Base-by-base conservation (phyloP, 1,140 invertebrate genomes). In the Galleria mellonella region DNA sequence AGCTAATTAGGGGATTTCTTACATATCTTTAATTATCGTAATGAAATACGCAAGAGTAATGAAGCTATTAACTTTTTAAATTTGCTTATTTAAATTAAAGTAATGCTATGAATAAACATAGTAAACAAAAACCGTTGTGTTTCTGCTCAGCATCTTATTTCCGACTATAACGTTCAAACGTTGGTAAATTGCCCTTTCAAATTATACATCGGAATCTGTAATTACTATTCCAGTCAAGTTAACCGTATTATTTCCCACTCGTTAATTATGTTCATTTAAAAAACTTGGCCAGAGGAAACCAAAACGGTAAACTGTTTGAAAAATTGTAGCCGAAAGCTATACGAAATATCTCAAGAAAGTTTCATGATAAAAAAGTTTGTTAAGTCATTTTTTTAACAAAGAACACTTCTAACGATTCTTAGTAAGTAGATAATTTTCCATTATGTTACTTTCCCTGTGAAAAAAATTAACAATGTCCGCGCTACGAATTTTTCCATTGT, bases 191-290 rank as follows among this genome's bases (percentile, higher is more conserved):
- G 46, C 43, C 43, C 29, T 32, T 55, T 43, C 17, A 48, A 54
- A 49, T 42, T 50, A 30, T 37, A 40, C 17, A 41, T 55, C 49
- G 49, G 43, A 43, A 44, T 32, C 32, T 38, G 23, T 50, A 55
- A 55, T 55, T 55, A 50, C 41, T 46, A 47, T 49, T 55, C 44
- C 47, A 52, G 31, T 52, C 48, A 43, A 43, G 2, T 32, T 14
- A 39, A 27, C 15, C 32, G 42, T 43, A 55, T 49, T 49, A 55
- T 55, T 55, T 50, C 12, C 40, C 39, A 31, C 47, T 42, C 36
- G 32, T 15, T 39, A 28, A 27, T 11, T 42, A 13, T 6, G 39
- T 49, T 50, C 45, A 50, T 43, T 50, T 35, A 28, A 15, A 37
- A 45, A 45, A 45, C 51, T 46, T 23, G 29, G 42, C 47, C 17